Percentiles rank a stretch among this genome's conserved stretches.
Conservation (phyloP, 2,113 vertebrate genomes). For the Camelus dromedarius region DNA sequence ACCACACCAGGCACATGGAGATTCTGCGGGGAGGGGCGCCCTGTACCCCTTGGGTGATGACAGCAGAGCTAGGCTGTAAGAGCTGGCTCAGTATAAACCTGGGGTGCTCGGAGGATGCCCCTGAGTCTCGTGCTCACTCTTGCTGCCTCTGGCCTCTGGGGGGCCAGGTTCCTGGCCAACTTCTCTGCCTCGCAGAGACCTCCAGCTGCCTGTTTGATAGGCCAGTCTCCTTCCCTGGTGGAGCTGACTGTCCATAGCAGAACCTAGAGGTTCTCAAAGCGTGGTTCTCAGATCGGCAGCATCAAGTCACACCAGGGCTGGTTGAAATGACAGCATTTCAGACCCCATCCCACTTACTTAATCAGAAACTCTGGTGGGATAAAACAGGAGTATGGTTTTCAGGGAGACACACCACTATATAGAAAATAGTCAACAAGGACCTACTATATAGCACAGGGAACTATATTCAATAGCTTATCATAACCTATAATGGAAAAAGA, state of each 20-base stretch:
- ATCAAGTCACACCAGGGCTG: not conserved
- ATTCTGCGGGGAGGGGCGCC: not conserved
- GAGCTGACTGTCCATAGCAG: not conserved
- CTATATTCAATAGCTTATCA: too few species aligned
- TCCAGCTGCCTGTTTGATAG: not conserved
- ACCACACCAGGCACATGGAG: not conserved
- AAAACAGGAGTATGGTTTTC: too few species aligned
- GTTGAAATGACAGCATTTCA: not conserved
- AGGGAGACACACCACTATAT: too few species aligned
- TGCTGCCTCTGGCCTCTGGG: not conserved
- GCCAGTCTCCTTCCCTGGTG: not conserved
- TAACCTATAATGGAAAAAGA: too few species aligned
- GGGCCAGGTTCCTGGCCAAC: rapidly evolving
- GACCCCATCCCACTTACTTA: rapidly evolving
- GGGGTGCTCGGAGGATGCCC: rapidly evolving
- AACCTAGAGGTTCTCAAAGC: not conserved
- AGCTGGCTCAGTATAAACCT: not conserved
- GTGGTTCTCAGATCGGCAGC: rapidly evolving
- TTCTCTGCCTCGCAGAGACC: not conserved
- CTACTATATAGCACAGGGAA: too few species aligned
- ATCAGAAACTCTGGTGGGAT: not conserved
- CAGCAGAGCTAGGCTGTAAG: not conserved
- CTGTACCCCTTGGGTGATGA: not conserved
- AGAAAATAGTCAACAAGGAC: too few species aligned
- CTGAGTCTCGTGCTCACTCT: too few species aligned